These are phyloP conservation scores for Macrosiphum euphorbiae DNA, from an alignment of 2,888 invertebrate species.

Conservation along the genomic window DNA sequence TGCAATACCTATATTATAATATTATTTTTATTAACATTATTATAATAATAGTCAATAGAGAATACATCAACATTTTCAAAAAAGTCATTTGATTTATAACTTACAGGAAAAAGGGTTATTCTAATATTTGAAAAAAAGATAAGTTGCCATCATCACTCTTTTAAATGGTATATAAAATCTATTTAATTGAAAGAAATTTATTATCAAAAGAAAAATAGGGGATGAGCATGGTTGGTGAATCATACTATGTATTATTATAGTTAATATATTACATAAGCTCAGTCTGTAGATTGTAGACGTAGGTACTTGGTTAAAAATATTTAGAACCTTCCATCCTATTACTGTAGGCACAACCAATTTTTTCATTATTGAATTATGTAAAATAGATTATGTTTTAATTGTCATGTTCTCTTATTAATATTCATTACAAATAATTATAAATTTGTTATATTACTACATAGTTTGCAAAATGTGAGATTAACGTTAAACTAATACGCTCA, in stretches of 20 bases:
- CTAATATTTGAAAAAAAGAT: too few species aligned
- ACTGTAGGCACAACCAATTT: not conserved
- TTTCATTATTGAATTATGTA: not conserved
- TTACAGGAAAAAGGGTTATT: too few species aligned
- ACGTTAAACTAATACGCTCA: not conserved
- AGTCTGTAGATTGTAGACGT: not conserved
- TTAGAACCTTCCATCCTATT: not conserved
- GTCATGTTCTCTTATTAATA: not conserved
- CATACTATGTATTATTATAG: not conserved
- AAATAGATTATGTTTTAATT: not conserved
- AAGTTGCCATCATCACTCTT: not conserved
- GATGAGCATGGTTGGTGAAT: not conserved
- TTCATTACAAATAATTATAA: not conserved
- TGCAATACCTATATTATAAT: too few species aligned
- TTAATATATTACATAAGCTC: not conserved
- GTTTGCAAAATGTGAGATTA: not conserved
- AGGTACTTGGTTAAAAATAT: not conserved
- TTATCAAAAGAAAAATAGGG: not conserved
- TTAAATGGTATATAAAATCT: not conserved
- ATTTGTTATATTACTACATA: not conserved
- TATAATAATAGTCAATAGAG: too few species aligned
- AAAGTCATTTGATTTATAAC: too few species aligned
- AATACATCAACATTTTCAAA: too few species aligned
- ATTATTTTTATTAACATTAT: too few species aligned
- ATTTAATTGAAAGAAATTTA: not conserved